These are phyloP conservation scores for Siphamia tubifer DNA, from an alignment of 2,113 vertebrate species.

Conservation along the genomic window DNA sequence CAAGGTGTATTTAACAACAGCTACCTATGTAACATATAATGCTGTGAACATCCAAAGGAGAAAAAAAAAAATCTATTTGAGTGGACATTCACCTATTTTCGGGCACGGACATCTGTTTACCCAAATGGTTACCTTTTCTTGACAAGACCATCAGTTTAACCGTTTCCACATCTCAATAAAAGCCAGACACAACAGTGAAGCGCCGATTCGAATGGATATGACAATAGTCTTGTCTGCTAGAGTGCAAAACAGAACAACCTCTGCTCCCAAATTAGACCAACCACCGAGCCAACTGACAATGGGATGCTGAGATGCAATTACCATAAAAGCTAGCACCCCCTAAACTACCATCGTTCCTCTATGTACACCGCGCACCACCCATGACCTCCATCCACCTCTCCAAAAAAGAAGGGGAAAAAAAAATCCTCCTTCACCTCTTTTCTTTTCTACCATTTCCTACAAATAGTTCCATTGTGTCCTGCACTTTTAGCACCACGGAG, in stretches of 20 bases:
- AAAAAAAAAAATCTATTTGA: constrained; percentile 12
- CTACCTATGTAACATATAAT: too few species aligned
- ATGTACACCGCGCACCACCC: constrained; percentile 22
- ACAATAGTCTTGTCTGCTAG: constrained; percentile 45
- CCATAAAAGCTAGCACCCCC: constrained; percentile 62
- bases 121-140: constrained; percentile 28
- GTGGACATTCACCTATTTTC: neutral
- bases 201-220: constrained; percentile 25
- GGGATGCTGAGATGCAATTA: constrained; percentile 70
- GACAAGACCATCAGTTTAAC: neutral
- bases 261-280: constrained; percentile 62
- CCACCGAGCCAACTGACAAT: constrained; percentile 63
- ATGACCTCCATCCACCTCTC: constrained; percentile 24
- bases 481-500: constrained; percentile 34
- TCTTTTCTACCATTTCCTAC: constrained; percentile 23
- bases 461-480: constrained; percentile 42
- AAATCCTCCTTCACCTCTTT: constrained; percentile 33
- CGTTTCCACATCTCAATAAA: constrained; percentile 43
- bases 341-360: constrained; percentile 11
- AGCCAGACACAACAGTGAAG: constrained; percentile 24
- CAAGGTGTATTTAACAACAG: too few species aligned
- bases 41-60: neutral
- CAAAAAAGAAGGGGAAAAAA: too few species aligned
- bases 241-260: constrained; percentile 53
- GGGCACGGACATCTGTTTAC: constrained; percentile 19